Base-by-base conservation (phyloP, 2,797 vertebrate genomes). In the Diceros bicornis region DNA sequence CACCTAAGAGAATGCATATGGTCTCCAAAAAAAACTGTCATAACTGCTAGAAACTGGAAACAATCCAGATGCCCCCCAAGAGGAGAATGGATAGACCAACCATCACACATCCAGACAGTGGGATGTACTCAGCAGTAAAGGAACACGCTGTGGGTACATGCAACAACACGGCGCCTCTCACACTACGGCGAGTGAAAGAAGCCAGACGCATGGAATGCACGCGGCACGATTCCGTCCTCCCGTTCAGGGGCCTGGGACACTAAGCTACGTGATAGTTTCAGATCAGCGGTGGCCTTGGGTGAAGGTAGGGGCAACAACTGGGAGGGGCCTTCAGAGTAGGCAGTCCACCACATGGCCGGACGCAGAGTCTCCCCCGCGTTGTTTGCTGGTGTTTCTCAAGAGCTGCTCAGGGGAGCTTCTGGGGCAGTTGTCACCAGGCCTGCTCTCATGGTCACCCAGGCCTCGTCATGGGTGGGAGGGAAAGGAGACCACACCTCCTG, bases 161-260 rank as follows among this genome's bases (percentile, higher is more conserved):
- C 37, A 20, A 4, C 17, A 1, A 4, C 55, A 4, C 1, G 2
- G 62, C 50, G 47, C 50, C 11, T 52, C 50, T 14, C 50, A 47
- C 50, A 14, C 77, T 13, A 11, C 23, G 8, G 52, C 6, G 21
- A 17, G 27, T 9, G 74, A 4, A 27, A 20, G 29, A 47, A 34
- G 14, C 34, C 0, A 0, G 77, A 1, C 5, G 10, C 3, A 10
- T 20, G 12, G 47, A 13, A 9, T 0, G 9, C 61, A 10, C 11
- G 2, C 1, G 0, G 32, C 41, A 2, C 1, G 0, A 12, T 17
- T 23, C 52, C 14, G 5, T 4, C 32, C 1, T 2, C 7, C 7
- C 0, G 6, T 6, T 27, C 72, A 18, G 44, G 37, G 32, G 52
- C 50, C 44, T 1, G 14, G 4, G 23, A 17, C 25, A 4, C 44